These are phyloP conservation scores for Porites australiensis DNA, from an alignment of 64 coral and sea anemone species.

Conservation along the genomic window DNA sequence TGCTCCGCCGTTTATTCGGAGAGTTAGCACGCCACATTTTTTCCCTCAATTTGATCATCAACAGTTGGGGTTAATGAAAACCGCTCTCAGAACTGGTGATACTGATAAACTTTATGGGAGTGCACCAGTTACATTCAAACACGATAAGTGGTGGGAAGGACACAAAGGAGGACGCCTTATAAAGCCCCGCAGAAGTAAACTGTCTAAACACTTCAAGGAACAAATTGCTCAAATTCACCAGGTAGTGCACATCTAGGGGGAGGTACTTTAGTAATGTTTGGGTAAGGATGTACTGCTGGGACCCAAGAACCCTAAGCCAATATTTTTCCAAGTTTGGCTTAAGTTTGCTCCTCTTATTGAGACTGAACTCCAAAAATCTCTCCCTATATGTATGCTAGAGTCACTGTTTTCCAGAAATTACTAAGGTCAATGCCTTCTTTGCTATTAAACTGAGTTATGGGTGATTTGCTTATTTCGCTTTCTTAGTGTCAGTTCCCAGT, in stretches of 20 bases:
- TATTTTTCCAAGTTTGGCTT: no score
- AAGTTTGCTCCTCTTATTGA: no score
- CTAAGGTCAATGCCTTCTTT: no score
- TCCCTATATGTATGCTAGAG: no score
- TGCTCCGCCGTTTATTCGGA: conserved; percentile 67
- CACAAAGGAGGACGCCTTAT: conserved; percentile 61
- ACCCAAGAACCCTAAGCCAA: no score
- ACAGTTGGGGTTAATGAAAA: conserved; percentile 80
- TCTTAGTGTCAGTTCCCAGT: no score
- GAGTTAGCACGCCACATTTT: conserved; percentile 89
- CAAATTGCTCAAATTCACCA: conserved; percentile 89
- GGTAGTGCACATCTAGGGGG: conserved; percentile 5
- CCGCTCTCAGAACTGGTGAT: conserved; percentile 51
- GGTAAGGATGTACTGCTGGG: no score
- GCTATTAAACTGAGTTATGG: no score
- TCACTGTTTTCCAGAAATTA: no score
- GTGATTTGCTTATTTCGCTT: no score
- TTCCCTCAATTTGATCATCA: conserved; percentile 48
- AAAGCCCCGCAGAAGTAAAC: conserved; percentile 65
- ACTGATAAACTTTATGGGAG: conserved; percentile 52
- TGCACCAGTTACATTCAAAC: conserved; percentile 87
- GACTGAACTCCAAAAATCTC: no score
- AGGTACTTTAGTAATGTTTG: no score
- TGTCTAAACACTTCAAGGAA: conserved; percentile 84
- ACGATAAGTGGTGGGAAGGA: conserved; percentile 89